These are phyloP conservation scores for Sturnus vulgaris DNA, from an alignment of 2,113 vertebrate genomes.

Conservation along the genomic window DNA sequence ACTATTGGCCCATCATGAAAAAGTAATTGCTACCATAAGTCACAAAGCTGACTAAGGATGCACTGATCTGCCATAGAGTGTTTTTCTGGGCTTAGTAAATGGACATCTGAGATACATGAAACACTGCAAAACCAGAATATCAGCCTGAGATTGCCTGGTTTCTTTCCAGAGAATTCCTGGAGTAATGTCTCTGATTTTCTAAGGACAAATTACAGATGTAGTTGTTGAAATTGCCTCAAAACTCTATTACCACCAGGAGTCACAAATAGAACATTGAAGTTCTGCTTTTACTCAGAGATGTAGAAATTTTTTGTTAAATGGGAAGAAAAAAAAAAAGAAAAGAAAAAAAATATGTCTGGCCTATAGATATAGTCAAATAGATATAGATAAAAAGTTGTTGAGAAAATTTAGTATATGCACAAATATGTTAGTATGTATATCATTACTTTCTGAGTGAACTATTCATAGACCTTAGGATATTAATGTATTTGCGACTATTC, in stretches of 20 bases:
- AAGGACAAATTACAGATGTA: neutral
- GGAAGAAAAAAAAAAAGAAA: neutral
- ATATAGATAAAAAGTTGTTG: too few relatives aligned
- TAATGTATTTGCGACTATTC: neutral
- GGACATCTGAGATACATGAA: neutral
- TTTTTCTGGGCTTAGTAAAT: neutral
- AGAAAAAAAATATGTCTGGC: fast-evolving
- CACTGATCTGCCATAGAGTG: neutral
- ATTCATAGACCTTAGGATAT: neutral
- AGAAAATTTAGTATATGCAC: neutral
- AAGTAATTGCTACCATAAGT: neutral
- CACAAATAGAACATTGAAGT: neutral
- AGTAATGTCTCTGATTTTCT: neutral
- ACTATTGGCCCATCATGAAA: neutral
- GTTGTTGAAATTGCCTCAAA: neutral
- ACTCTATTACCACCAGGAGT: neutral
- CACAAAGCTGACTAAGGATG: neutral
- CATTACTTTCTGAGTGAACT: neutral
- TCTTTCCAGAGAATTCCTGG: neutral
- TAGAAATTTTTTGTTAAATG: neutral
- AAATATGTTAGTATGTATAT: neutral
- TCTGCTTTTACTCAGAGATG: neutral
- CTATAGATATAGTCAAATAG: neutral
- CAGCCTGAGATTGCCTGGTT: neutral
- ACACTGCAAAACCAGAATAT: neutral